Base-by-base conservation (phyloP, 2,113 vertebrate genomes). In the Upupa epops region DNA sequence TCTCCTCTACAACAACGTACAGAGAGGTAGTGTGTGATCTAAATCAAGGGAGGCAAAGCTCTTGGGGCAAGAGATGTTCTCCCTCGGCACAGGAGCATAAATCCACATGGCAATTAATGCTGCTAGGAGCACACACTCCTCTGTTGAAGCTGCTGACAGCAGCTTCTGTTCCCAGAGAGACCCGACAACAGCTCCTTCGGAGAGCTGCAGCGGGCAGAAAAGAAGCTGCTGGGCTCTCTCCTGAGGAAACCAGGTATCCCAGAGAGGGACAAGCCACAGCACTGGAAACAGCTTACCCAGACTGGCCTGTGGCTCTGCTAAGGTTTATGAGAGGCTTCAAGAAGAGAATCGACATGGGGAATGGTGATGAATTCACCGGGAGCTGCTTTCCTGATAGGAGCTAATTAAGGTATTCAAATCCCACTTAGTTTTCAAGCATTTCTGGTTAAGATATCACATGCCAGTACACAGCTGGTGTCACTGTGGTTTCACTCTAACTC, bases 71-170 rank as follows among this genome's bases (percentile, higher is more conserved):
- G 2, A 28, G 68, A 56, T 45, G 64, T 42, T 72, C 69, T 55
- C 52, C 69, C 32, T 52, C 48, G 70, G 83, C 59, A 21, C 61
- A 40, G 80, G 17, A 83, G 86, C 73, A 92, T 66, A 87, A 89
- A 87, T 58, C 74, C 91, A 83, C 51, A 37, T 22, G 52, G 80
- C 56, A 94, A 90, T 94, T 77, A 95, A 73, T 83, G 76, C 45
- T 40, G 66, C 37, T 8, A 40, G 0, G 3, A 90, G 84, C 84
- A 93, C 5, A 22, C 90, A 70, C 32, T 86, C 76, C 65, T 66
- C 61, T 10, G 28, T 28, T 58, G 11, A 63, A 86, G 83, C 83
- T 82, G 86, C 58, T 75, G 86, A 78, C 59, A 79, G 92, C 54
- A 49, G 82, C 18, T 83, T 82, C 59, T 60, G 22, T 25, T 78